Evolutionary conservation across 35 echinoderm and acorn worm genomes (phyloP).

Genomic region (Hemicentrotus pulcherrimus): DNA sequence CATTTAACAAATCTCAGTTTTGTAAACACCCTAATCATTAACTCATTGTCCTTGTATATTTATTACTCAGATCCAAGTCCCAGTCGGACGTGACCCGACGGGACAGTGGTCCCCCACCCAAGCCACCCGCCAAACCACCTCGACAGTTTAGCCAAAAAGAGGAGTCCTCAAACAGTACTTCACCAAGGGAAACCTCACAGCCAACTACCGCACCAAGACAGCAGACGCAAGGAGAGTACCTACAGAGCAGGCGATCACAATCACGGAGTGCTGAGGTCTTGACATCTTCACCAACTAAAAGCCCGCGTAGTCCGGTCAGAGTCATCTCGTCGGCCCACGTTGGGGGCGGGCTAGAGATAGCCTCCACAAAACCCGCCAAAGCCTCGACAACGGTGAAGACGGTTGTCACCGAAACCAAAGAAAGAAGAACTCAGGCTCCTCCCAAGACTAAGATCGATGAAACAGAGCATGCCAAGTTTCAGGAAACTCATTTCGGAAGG

Average conservation of each 20-base stretch:
- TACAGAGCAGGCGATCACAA: slow-evolving; percentile 38
- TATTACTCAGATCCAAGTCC: slow-evolving; percentile 56
- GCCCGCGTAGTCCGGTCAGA: slow-evolving; percentile 33
- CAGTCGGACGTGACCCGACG: slow-evolving; percentile 57
- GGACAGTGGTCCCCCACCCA: neutral
- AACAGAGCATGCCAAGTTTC: slow-evolving; percentile 21
- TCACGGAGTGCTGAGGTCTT: slow-evolving; percentile 58
- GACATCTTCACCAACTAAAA: slow-evolving; percentile 55
- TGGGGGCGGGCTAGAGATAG: slow-evolving; percentile 38
- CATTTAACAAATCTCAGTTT: too few relatives aligned
- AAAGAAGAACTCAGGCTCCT: slow-evolving; percentile 42
- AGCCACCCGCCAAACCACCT: slow-evolving; percentile 28
- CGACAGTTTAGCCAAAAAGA: slow-evolving; percentile 48
- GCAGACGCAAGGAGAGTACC: neutral
- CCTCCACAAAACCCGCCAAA: slow-evolving; percentile 13
- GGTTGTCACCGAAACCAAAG: slow-evolving; percentile 53
- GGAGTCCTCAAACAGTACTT: slow-evolving; percentile 28
- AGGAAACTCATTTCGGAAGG: slow-evolving; percentile 24
- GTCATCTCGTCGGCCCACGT: neutral
- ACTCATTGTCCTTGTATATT: neutral
- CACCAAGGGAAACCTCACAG: slow-evolving; percentile 1
- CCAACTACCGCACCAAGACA: neutral
- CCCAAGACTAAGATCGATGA: slow-evolving; percentile 19
- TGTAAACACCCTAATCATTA: neutral
- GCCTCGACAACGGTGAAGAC: slow-evolving; percentile 46